A percentile compares a stretch with the other conserved stretches of the same genome.
phyloP scores from a whole-genome alignment of 2,888 invertebrate genomes.

The Phragmatobia fuliginosa region DNA sequence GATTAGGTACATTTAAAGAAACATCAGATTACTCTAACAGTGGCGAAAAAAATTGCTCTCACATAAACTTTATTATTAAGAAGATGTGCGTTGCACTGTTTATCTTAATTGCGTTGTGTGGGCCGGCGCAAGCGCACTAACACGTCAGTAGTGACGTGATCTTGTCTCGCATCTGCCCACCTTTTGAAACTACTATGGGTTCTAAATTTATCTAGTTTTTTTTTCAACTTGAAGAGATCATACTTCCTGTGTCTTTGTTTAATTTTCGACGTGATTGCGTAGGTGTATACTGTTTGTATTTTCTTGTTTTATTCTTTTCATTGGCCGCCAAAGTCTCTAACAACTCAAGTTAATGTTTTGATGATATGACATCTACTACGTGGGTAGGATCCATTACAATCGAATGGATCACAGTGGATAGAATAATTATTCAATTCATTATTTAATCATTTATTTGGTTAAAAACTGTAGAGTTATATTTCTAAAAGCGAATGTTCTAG shows the following conservation, averaged over 20 bases:
- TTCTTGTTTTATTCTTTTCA: background rate
- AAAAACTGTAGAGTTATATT: too few relatives aligned
- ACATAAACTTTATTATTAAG: slow-evolving; percentile 40
- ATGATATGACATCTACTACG: background rate
- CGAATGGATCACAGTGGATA: too few relatives aligned
- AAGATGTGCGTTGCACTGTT: slow-evolving; percentile 53
- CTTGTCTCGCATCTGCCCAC: slow-evolving; percentile 49
- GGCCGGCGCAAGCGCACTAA: slow-evolving; percentile 42
- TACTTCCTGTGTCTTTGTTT: slow-evolving; percentile 43
- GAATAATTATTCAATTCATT: too few relatives aligned
- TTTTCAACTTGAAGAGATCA: slow-evolving; percentile 25
- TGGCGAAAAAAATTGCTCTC: slow-evolving; percentile 34
- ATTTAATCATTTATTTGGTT: too few relatives aligned
- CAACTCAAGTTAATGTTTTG: background rate
- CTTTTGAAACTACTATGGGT: slow-evolving; percentile 27
- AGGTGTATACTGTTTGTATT: background rate
- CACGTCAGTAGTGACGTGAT: slow-evolving; percentile 69
- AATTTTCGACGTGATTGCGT: slow-evolving; percentile 11
- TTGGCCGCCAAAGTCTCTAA: background rate
- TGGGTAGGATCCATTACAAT: too few relatives aligned
- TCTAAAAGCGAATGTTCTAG: too few relatives aligned
- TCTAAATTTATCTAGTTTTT: slow-evolving; percentile 41
- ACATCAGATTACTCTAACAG: slow-evolving; percentile 14
- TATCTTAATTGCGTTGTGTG: slow-evolving; percentile 63
- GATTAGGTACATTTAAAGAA: background rate